Evolutionary conservation across 2,888 invertebrate species (phyloP), one percentile per base, ranked within the genome.

Genomic region (Pyrrhosoma nymphula): DNA sequence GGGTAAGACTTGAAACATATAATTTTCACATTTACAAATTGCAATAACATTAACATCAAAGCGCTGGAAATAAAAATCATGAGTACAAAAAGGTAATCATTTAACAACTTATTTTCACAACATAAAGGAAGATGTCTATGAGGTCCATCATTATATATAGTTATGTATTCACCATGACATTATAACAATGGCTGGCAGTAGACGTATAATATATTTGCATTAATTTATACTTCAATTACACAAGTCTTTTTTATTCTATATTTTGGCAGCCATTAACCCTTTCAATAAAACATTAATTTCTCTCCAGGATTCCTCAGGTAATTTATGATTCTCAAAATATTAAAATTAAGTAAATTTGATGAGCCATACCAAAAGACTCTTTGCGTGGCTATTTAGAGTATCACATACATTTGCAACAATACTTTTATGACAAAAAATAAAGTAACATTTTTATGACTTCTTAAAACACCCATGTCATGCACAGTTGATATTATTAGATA

Each of bases 381-480:
- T 82, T 82, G 35, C 1, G 16, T 35, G 82, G 82, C n/a, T 12
- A 60, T 60, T 60, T 35, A 35, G 0, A 14, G 14, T 26, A 35
- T 35, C 26, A 26, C 82, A 69, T n/a, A 69, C 35, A 35, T 82
- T 69, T 26, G 12, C 23, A 23, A 23, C 23, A 16, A 82, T 16
- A 82, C 18, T 16, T 30, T 69, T 18, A 2, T 82, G 8, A n/a
- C 12, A 35, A 35, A 82, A 30, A 35, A 30, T 30, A 82, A 35
- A 35, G 23, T 26, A 69, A 69, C 35, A 82, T 82, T 82, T 82
- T 82, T 35, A 82, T 82, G 82, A 82, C 35, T 82, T 35, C 3
- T 35, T 35, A 82, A 35, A 35, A 82, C 82, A 82, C 82, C 82
- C 82, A 82, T 82, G 82, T 18, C 82, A 82, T 82, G 82, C 82